Base-by-base conservation (phyloP, 2,113 vertebrate genomes). In the Xiphophorus hellerii region DNA sequence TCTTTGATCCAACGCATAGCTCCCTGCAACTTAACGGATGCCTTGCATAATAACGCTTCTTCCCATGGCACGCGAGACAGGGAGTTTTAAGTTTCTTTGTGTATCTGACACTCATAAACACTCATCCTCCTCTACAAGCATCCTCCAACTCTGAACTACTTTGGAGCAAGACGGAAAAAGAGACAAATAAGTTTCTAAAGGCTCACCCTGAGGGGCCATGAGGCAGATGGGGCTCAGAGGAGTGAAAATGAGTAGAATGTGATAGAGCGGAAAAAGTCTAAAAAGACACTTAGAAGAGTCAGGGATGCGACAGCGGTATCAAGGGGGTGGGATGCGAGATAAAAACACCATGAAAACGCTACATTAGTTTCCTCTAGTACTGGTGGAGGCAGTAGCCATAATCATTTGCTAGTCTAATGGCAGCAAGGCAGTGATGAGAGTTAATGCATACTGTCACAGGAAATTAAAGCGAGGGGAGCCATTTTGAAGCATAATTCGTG, bases 221-320 rank as follows among this genome's bases (percentile, higher is more conserved):
- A 86, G 78, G 73, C 87, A 89, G 79, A 90, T 90, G 87, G 81
- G 81, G 63, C 84, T 87, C 73, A 74, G 78, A 90, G 82, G 80
- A 84, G 83, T 75, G 81, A 92, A 88, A 89, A 91, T 92, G 90
- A 93, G 92, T 90, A 77, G 90, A 90, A 91, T 84, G 70, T 84
- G 83, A 86, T 83, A 74, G 85, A 88, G 89, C 90, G 90, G 89
- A 93, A 94, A 90, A 92, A 92, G 92, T 92, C 83, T 84, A 77
- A 90, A 87, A 87, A 85, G 83, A 84, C 84, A 86, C 80, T 88
- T 91, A 86, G 88, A 92, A 87, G 85, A 86, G 82, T 79, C 80
- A 68, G 79, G 83, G 77, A 92, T 91, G 87, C 84, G 84, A 84
- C 88, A 80, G 83, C 69, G 12, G 68, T 79, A 74, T 82, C 66